Base-by-base conservation (phyloP, 2,797 vertebrate species). In the Trematomus bernacchii region DNA sequence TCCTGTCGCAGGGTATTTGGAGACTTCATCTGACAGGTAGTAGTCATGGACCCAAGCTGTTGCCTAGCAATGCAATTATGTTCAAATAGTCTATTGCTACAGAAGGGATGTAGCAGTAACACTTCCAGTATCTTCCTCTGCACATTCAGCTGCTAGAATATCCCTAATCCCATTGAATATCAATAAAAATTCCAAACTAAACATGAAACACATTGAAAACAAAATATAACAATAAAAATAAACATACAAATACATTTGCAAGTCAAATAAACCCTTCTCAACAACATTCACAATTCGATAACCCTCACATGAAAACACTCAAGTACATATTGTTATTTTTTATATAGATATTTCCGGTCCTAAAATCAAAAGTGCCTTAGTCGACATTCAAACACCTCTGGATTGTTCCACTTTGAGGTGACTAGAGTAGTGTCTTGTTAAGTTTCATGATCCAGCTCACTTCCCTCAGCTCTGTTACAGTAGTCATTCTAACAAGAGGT, bases 281-380 rank as follows among this genome's bases (percentile, higher is more conserved):
- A 61, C 40, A 87, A 58, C 19, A 84, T 74, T 85, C 83, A 91
- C 83, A 89, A 80, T 89, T 88, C 55, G 59, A 74, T 40, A 73
- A 81, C 43, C 60, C 27, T 46, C 18, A 70, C 57, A 37, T 33
- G 27, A 16, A 77, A 59, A 74, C 19, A 51, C 60, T 59, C 16
- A 82, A 80, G 44, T 66, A 46, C 14, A 75, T 30, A 16, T 54
- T 53, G 16, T 11, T 37, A 37, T 37, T 37, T 37, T 9, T 37
- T 14, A 8, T 53, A 12, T 19, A 37, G 37, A 58, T 43, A 27
- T 50, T 58, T 51, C 47, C 2, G 1, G 23, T 85, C 58, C 54
- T 71, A 61, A 60, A 21, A 76, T 69, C 58, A 55, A 86, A 90
- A 87, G 86, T 91, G 85, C 85, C 83, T 73, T 77, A 77, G 80